These are phyloP conservation scores for Ictidomys tridecemlineatus DNA, from an alignment of 2,113 vertebrate genomes.

Conservation along the genomic window DNA sequence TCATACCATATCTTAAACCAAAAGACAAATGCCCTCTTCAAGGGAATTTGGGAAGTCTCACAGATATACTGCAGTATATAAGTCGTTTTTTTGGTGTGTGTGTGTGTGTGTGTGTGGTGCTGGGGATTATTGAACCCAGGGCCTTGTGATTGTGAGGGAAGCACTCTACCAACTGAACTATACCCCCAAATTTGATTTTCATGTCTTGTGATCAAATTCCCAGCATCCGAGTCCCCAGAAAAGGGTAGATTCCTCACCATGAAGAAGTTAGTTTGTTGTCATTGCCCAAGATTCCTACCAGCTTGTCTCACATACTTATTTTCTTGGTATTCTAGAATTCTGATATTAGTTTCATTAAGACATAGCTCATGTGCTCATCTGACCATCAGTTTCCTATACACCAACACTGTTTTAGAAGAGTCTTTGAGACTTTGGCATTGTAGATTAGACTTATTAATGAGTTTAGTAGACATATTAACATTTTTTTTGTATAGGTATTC, in stretches of 20 bases:
- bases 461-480: neutral
- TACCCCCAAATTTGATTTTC: neutral
- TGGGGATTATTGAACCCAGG: too few relatives aligned
- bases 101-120: too few relatives aligned
- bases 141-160: too few relatives aligned
- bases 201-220: slow-evolving; percentile 46
- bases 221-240: neutral
- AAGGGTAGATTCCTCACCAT: neutral
- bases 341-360: neutral
- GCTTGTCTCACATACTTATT: neutral
- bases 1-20: neutral
- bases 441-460: neutral
- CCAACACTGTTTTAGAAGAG: neutral
- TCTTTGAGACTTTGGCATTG: neutral
- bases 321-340: neutral
- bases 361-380: neutral
- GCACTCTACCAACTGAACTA: too few relatives aligned
- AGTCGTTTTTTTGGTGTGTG: too few relatives aligned
- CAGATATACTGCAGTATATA: neutral
- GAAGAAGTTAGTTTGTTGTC: neutral
- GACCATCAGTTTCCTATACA: neutral
- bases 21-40: slow-evolving; percentile 9
- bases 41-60: slow-evolving; percentile 18
- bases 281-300: neutral
- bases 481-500: neutral